Conservation (phyloP, 35 echinoderm and acorn worm genomes). For the Apostichopus japonicus region DNA sequence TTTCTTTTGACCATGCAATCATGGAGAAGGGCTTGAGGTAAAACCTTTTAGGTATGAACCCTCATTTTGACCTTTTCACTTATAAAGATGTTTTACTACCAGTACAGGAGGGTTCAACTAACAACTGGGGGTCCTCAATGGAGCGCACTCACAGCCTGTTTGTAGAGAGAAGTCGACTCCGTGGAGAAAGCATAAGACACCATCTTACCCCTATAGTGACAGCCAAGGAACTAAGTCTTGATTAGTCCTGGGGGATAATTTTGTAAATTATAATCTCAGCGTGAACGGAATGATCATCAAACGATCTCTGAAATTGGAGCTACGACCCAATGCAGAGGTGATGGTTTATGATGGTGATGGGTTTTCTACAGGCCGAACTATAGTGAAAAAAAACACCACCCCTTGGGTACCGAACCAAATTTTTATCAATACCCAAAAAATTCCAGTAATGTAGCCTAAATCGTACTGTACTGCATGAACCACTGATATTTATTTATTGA, state of each 20-base stretch:
- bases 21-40: background rate
- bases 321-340: slow-evolving; percentile 29
- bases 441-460: no score
- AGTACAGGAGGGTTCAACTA: slow-evolving; percentile 4
- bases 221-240: background rate
- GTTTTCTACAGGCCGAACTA: no score
- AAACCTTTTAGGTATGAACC: background rate
- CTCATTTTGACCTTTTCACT: background rate
- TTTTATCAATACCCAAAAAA: no score
- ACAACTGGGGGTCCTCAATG: slow-evolving; percentile 27
- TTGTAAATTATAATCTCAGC: slow-evolving; percentile 33
- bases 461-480: no score
- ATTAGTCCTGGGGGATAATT: slow-evolving; percentile 53
- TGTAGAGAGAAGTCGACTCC: background rate
- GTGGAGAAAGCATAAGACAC: background rate
- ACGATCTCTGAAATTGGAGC: slow-evolving; percentile 18
- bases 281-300: background rate
- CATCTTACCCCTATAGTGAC: background rate
- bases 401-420: no score
- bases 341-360: background rate
- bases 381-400: no score
- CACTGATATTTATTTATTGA: no score
- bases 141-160: slow-evolving; percentile 7
- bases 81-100: background rate
- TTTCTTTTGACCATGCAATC: background rate